phyloP scores from a whole-genome alignment of 2,797 vertebrate species.

The Myripristis murdjan region DNA sequence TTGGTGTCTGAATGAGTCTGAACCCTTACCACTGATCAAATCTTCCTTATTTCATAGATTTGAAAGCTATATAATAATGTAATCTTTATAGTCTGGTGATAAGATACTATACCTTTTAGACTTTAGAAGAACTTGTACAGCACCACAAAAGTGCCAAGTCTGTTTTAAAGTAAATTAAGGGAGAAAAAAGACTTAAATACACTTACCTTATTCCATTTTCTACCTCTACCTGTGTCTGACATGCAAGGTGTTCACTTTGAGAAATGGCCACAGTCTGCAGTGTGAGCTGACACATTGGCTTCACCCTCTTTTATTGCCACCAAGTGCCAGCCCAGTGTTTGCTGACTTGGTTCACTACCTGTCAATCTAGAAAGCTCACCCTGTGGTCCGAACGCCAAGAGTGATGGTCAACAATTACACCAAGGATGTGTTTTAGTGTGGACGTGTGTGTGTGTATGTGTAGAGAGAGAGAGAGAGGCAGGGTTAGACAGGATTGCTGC shows the following conservation, averaged over 20 bases:
- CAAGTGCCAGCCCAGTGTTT: not conserved
- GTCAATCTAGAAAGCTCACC: slow-evolving; percentile 39
- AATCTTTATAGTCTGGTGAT: no score
- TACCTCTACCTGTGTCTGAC: slow-evolving; percentile 25
- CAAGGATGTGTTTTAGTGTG: slow-evolving; percentile 13
- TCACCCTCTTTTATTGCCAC: slow-evolving; percentile 23
- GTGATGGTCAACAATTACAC: slow-evolving; percentile 62
- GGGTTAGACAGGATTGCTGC: slow-evolving; percentile 44
- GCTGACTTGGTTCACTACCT: slow-evolving; percentile 40
- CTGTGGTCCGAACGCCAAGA: slow-evolving; percentile 46
- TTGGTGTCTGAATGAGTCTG: not conserved
- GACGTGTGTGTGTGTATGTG: slow-evolving; percentile 28
- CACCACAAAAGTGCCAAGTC: slow-evolving; percentile 30
- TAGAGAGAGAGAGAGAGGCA: no score
- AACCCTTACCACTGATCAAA: no score
- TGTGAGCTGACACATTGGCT: slow-evolving; percentile 40
- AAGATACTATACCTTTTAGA: no score
- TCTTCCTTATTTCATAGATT: not conserved
- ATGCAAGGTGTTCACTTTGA: slow-evolving; percentile 45
- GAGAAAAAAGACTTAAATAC: not conserved
- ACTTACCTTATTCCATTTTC: slow-evolving; percentile 38
- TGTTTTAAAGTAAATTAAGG: slow-evolving; percentile 46
- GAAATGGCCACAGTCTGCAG: slow-evolving; percentile 38
- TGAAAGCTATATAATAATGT: no score
- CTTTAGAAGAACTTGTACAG: no score